Percentiles rank a stretch among this genome's conserved stretches.
These are phyloP conservation scores for Mechanitis messenoides DNA, from an alignment of 2,888 invertebrate species.

Conservation along the genomic window DNA sequence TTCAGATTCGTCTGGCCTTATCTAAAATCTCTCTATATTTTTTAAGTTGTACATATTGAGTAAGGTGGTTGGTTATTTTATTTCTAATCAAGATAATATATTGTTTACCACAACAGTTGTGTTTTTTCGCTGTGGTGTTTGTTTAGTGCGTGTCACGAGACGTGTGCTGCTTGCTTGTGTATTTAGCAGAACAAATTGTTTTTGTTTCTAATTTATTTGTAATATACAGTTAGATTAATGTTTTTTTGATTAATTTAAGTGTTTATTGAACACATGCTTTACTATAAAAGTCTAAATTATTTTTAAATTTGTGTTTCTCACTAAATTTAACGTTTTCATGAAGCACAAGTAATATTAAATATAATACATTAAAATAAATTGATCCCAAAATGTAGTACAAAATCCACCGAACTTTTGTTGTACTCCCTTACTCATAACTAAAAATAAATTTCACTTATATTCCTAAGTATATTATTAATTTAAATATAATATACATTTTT, in stretches of 20 bases:
- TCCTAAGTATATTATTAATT: conserved; percentile 8
- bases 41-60: conserved; percentile 59
- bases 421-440: background rate
- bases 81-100: conserved; percentile 62
- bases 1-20: conserved; percentile 35
- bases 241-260: conserved; percentile 41
- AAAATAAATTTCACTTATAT: background rate
- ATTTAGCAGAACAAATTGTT: conserved; percentile 73
- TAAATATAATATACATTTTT: conserved; percentile 4
- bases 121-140: conserved; percentile 41
- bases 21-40: conserved; percentile 63
- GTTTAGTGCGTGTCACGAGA: conserved; percentile 34
- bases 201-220: conserved; percentile 77
- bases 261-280: conserved; percentile 39
- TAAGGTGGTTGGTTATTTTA: conserved; percentile 63
- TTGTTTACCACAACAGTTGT: conserved; percentile 44
- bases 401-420: conserved; percentile 33
- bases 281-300: conserved; percentile 17
- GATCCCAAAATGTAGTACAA: conserved; percentile 67
- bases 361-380: conserved; percentile 33
- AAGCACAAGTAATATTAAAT: background rate
- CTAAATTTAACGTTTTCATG: background rate
- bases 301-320: background rate
- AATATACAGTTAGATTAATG: conserved; percentile 65
- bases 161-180: conserved; percentile 46